Base-by-base conservation (phyloP, 2,113 vertebrate species). In the Apus apus region DNA sequence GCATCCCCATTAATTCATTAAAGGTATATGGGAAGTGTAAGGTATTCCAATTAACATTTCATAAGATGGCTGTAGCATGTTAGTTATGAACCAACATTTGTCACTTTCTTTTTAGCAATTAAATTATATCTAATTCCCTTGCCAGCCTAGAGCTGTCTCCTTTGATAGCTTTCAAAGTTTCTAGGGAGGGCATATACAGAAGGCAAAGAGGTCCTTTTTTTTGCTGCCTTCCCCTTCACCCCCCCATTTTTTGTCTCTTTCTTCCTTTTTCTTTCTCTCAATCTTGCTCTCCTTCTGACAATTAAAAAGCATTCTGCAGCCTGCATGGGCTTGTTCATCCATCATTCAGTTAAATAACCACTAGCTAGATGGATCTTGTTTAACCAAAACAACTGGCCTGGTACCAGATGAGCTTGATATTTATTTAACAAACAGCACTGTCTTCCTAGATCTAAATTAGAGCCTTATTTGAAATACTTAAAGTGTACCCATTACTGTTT, bases 1-100 rank as follows among this genome's bases (percentile, higher is more conserved):
- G 96, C 97, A 97, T 95, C 85, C 66, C 97, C 87, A 96, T 97
- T 96, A 97, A 97, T 97, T 97, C 97, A 97, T 96, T 97, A 96
- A 97, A 96, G 83, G 95, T 96, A 72, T 96, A 94, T 78, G 91
- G 72, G 83, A 94, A 96, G 54, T 89, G 92, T 91, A 97, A 94
- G 83, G 9, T 96, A 96, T 96, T 97, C 94, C 96, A 97, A 96
- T 97, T 97, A 97, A 96, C 95, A 76, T 97, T 96, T 97, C 90
- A 97, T 95, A 97, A 97, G 93, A 91, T 94, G 89, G 94, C 90
- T 96, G 90, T 72, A 97, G 90, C 79, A 50, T 94, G 89, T 96
- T 97, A 93, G 97, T 96, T 96, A 96, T 87, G 89, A 97, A 96
- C 82, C 76, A 62, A 79, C 96, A 97, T 97, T 97, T 97, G 96